Evolutionary conservation across 2,888 invertebrate genomes (phyloP).

Genomic region (Thymelicus acteon): DNA sequence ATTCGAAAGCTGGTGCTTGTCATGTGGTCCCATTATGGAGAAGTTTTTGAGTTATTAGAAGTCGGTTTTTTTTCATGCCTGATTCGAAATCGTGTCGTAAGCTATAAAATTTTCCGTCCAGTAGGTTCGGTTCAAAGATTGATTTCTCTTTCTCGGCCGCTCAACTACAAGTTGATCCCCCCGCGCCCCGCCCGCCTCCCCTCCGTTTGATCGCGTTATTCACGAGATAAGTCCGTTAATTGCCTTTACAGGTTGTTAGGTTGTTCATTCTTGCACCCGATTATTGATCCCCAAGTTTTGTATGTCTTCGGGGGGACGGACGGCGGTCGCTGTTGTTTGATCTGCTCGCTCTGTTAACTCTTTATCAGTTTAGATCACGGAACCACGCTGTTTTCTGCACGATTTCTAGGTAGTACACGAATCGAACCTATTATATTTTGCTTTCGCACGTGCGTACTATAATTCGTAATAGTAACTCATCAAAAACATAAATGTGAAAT

Average conservation of each 20-base stretch:
- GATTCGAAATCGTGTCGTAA: conserved; percentile 50
- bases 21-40: no score
- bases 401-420: no score
- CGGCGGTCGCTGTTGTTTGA: conserved; percentile 51
- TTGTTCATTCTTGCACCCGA: conserved; percentile 62
- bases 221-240: conserved; percentile 78
- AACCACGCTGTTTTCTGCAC: not conserved
- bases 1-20: no score
- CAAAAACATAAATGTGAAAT: no score
- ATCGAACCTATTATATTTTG: no score
- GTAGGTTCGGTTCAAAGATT: conserved; percentile 72
- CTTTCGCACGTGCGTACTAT: no score
- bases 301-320: conserved; percentile 62
- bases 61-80: no score
- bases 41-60: no score
- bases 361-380: conserved; percentile 43
- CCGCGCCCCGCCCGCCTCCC: conserved; percentile 38
- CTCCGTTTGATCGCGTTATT: conserved; percentile 72
- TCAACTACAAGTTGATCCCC: conserved; percentile 58
- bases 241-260: conserved; percentile 69
- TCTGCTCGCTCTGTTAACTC: conserved; percentile 45
- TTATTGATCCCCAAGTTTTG: conserved; percentile 77
- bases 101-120: conserved; percentile 51
- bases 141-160: conserved; percentile 71
- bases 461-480: no score